Percentiles rank a stretch among this genome's conserved stretches.
Conservation (phyloP, 1,140 invertebrate genomes). For the Atta colombica region DNA sequence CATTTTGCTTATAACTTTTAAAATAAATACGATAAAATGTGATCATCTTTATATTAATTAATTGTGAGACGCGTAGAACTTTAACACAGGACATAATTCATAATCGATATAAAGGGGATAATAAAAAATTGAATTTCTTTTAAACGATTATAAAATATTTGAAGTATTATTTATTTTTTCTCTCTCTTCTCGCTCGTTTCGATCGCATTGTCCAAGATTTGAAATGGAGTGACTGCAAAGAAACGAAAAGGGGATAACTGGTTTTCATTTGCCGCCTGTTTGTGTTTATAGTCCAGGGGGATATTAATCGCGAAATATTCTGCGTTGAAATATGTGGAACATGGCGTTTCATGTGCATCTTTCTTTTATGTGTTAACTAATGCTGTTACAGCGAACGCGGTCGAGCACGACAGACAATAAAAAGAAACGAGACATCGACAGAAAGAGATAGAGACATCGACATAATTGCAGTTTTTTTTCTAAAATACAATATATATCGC, state of each 20-base stretch:
- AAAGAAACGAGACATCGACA: neutral
- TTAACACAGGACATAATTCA: constrained; percentile 32
- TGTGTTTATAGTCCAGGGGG: constrained; percentile 35
- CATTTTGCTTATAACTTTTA: constrained; percentile 14
- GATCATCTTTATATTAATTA: constrained; percentile 59
- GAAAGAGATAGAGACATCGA: neutral
- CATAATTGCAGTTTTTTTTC: constrained; percentile 31
- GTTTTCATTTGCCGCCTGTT: constrained; percentile 42
- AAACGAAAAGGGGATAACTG: constrained; percentile 41
- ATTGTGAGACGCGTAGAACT: constrained; percentile 16
- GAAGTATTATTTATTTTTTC: neutral
- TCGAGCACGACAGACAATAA: constrained; percentile 15
- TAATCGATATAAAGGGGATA: neutral
- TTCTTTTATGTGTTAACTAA: constrained; percentile 32
- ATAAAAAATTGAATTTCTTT: constrained; percentile 52
- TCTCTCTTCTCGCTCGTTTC: neutral
- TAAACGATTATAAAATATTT: constrained; percentile 40
- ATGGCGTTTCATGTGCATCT: neutral
- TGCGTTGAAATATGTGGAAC: constrained; percentile 16
- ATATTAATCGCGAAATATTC: constrained; percentile 53
- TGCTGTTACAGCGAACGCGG: neutral
- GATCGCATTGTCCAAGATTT: constrained; percentile 44
- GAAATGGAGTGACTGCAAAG: constrained; percentile 16
- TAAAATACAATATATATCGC: neutral
- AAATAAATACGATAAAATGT: constrained; percentile 6